Percentiles rank a stretch among this genome's conserved stretches.
These are phyloP conservation scores for Formica aserva DNA, from an alignment of 2,888 invertebrate genomes.

Conservation along the genomic window DNA sequence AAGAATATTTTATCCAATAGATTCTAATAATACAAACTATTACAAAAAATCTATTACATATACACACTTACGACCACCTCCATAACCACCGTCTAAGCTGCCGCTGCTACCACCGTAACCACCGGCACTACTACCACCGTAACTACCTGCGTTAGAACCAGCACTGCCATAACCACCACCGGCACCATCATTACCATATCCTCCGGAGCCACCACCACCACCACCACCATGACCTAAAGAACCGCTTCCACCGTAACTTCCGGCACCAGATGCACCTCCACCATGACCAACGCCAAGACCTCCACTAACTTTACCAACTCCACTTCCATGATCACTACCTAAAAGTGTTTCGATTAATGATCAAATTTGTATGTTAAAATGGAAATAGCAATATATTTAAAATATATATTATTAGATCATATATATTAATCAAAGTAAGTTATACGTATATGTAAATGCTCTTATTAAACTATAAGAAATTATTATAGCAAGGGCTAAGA, in stretches of 20 bases:
- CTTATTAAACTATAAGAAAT: neutral
- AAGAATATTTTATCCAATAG: neutral
- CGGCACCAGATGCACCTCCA: slow-evolving; percentile 36
- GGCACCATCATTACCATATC: neutral
- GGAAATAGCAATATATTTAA: neutral
- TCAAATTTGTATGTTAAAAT: neutral
- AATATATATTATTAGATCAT: neutral
- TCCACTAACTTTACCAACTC: neutral
- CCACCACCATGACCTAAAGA: slow-evolving; percentile 39
- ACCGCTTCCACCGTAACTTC: slow-evolving; percentile 37
- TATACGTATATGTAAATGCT: neutral
- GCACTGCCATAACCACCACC: slow-evolving; percentile 46
- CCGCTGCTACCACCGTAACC: slow-evolving; percentile 34
- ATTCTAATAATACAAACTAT: neutral
- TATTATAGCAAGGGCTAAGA: neutral
- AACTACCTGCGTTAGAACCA: neutral
- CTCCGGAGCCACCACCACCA: neutral
- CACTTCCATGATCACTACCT: slow-evolving; percentile 24
- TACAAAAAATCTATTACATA: neutral
- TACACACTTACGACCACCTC: slow-evolving; percentile 31
- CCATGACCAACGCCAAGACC: slow-evolving; percentile 40
- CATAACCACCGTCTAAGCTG: slow-evolving; percentile 12
- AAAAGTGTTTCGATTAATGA: neutral
- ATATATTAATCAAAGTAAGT: neutral
- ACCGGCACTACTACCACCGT: neutral